phyloP scores from a whole-genome alignment of 2,888 invertebrate genomes.

The Catocala sponsa region DNA sequence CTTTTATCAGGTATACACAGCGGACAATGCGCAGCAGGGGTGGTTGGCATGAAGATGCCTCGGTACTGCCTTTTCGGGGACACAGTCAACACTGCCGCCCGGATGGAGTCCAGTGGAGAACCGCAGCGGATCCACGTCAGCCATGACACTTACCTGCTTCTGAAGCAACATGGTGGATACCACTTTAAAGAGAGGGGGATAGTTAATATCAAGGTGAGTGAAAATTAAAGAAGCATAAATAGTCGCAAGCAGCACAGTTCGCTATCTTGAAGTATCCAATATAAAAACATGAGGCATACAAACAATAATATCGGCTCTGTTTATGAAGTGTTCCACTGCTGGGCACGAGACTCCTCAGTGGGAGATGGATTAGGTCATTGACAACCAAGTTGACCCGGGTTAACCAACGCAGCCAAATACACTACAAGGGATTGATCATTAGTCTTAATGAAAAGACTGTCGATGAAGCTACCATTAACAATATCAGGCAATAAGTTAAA shows the following conservation, averaged over 20 bases:
- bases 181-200: conserved; percentile 92
- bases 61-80: conserved; percentile 95
- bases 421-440: conserved; percentile 99
- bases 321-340: too few relatives aligned
- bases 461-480: conserved; percentile 96
- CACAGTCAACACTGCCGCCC: conserved; percentile 93
- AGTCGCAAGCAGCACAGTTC: background rate
- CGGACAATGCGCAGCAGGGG: conserved; percentile 94
- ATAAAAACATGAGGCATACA: too few relatives aligned
- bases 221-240: background rate
- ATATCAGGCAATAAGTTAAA: conserved; percentile 99
- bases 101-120: conserved; percentile 94
- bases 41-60: conserved; percentile 95
- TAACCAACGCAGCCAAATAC: conserved; percentile 97
- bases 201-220: conserved; percentile 91
- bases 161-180: conserved; percentile 92
- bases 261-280: too few relatives aligned
- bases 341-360: too few relatives aligned
- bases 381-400: too few relatives aligned
- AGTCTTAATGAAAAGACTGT: conserved; percentile 98
- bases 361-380: too few relatives aligned
- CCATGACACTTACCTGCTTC: conserved; percentile 89
- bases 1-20: conserved; percentile 74
- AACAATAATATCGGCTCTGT: too few relatives aligned
- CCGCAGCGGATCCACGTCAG: conserved; percentile 93